Conservation (phyloP, 2,797 vertebrate genomes). For the Xiphophorus birchmanni region DNA sequence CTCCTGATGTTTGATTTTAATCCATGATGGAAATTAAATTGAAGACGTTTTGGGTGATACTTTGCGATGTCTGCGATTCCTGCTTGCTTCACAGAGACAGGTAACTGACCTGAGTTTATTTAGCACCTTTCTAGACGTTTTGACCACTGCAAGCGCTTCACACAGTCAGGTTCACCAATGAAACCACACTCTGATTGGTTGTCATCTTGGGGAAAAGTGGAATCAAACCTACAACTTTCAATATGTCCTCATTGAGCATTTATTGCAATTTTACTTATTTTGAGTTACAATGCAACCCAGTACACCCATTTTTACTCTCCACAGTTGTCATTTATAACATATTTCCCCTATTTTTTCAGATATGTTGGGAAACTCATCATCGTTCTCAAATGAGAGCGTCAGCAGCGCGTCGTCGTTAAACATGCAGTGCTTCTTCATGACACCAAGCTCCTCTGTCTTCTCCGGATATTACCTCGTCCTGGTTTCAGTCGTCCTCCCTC, state of each 20-base stretch:
- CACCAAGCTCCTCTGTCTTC: background rate
- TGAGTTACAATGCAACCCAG: background rate
- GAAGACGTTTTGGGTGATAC: background rate
- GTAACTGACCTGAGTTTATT: no score
- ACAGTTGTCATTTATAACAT: background rate
- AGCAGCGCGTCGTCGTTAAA: background rate
- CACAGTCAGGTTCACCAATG: no score
- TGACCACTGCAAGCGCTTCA: no score
- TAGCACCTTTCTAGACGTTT: no score
- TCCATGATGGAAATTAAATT: no score
- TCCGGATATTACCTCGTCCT: background rate
- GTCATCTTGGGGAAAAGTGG: background rate
- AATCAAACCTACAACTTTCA: background rate
- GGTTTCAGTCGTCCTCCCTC: conserved; percentile 28
- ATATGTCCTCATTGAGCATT: background rate
- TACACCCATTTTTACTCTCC: background rate
- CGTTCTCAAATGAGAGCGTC: background rate
- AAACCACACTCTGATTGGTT: no score
- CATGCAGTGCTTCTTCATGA: background rate
- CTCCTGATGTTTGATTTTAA: background rate
- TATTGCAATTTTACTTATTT: background rate
- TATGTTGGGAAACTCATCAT: background rate
- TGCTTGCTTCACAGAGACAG: no score
- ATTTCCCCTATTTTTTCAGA: background rate
- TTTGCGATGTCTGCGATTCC: background rate